Base-by-base conservation (phyloP, 1,140 invertebrate genomes). In the Ctenoplectra terminalis region DNA sequence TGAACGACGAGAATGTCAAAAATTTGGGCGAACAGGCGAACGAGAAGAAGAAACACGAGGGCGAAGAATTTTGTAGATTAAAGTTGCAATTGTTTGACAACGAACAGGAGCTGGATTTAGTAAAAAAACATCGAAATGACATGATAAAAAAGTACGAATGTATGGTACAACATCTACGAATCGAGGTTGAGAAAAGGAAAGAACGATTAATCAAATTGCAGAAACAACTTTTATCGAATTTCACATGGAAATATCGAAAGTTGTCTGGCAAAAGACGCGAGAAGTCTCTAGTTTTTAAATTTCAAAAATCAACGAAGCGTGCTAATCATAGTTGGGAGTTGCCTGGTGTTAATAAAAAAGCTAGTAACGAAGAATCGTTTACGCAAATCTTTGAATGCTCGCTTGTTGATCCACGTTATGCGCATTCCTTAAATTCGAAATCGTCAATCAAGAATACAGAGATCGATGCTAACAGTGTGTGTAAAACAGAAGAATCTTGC, bases 131-230 rank as follows among this genome's bases (percentile, higher is more conserved):
- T 64, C 82, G 77, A 54, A 86, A 90, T 37, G 70, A 73, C 1
- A 87, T 84, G 40, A 87, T 91, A 67, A 56, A 88, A 58, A 92
- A 87, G 85, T 92, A 89, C 29, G 70, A 83, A 15, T 54, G 56
- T 50, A 48, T 90, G n/a, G 56, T 91, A 48, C 70, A 78, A 20
- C 77, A 90, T 58, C 64, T 90, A n/a, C 86, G 85, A 31, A 54
- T 80, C 6, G 82, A 89, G 50, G 81, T 86, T 5, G 77, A 70
- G 26, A 79, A 63, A 9, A 84, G 26, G n/a, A 48, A 23, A 4
- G 43, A 77, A 20, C 56, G 23, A 1, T 8, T 56, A 17, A 8
- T 13, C 0, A 69, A 43, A 23, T 40, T 77, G 8, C 48, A 75
- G 8, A 75, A 52, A 50, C 37, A 29, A 17, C 29, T 77, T 3